Conservation (phyloP, 2,113 vertebrate genomes). For the Ardeotis arabs region DNA sequence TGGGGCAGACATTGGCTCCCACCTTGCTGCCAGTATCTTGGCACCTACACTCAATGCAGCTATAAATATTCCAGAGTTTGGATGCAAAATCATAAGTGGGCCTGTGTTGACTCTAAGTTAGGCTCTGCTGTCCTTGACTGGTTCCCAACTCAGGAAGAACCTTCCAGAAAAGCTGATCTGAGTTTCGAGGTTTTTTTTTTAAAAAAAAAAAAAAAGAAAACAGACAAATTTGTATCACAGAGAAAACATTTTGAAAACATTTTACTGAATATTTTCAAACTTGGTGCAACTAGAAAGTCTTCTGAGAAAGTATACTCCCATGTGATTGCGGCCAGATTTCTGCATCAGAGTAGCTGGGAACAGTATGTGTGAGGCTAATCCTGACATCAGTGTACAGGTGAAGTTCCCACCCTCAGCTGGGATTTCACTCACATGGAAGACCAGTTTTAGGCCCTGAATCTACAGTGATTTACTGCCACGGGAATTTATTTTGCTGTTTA, state of each 20-base stretch:
- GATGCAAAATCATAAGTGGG: not conserved
- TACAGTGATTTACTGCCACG: rapidly evolving
- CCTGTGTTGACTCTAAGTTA: not conserved
- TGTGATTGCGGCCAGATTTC: not conserved
- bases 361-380: not conserved
- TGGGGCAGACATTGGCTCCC: not conserved
- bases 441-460: not conserved
- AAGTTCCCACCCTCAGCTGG: not conserved
- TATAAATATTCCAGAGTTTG: not conserved
- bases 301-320: not conserved
- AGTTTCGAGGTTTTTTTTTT: not conserved
- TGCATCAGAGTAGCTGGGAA: not conserved
- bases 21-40: rapidly evolving
- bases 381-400: not conserved
- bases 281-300: not conserved
- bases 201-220: not conserved
- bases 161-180: not conserved
- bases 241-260: not conserved
- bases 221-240: not conserved
- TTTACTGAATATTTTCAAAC: not conserved
- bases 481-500: not conserved
- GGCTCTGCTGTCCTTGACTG: not conserved
- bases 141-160: not conserved
- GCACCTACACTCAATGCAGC: not conserved
- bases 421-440: not conserved